These are phyloP conservation scores for Ephialtes manifestator DNA, from an alignment of 2,888 invertebrate genomes.

Conservation along the genomic window DNA sequence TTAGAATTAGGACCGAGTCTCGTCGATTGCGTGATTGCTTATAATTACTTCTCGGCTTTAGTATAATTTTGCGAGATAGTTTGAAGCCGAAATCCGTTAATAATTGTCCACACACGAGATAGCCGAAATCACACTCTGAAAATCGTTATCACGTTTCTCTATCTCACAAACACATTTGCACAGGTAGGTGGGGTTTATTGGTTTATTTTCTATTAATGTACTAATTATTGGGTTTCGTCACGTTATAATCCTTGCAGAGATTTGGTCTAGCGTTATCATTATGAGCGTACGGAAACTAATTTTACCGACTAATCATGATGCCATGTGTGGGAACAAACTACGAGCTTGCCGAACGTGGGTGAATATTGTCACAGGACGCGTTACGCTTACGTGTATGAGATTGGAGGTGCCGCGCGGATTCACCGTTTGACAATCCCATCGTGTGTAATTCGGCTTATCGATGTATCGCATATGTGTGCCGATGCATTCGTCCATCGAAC, in stretches of 20 bases:
- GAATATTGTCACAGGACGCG: not conserved
- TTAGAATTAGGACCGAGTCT: slow-evolving; percentile 16
- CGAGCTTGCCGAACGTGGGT: slow-evolving; percentile 10
- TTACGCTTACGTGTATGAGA: slow-evolving; percentile 9
- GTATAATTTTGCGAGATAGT: slow-evolving; percentile 17
- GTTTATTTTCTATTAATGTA: slow-evolving; percentile 70
- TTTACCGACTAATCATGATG: slow-evolving; percentile 62
- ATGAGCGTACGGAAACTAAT: slow-evolving; percentile 41
- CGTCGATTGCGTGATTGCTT: not conserved
- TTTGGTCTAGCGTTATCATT: slow-evolving; percentile 38
- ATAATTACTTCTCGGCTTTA: slow-evolving; percentile 10
- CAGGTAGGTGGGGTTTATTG: slow-evolving; percentile 65
- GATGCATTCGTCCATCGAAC: slow-evolving; percentile 42
- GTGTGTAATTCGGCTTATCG: slow-evolving; percentile 59
- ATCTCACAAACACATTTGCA: slow-evolving; percentile 16
- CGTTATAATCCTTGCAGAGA: slow-evolving; percentile 44
- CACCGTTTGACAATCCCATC: slow-evolving; percentile 60
- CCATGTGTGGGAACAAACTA: slow-evolving; percentile 28
- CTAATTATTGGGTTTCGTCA: slow-evolving; percentile 61
- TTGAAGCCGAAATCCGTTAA: slow-evolving; percentile 25
- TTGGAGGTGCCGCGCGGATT: slow-evolving; percentile 13
- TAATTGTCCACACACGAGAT: slow-evolving; percentile 14
- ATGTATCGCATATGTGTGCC: slow-evolving; percentile 46
- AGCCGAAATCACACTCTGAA: slow-evolving; percentile 21
- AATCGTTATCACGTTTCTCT: slow-evolving; percentile 36